These are phyloP conservation scores for Formica selysi DNA, from an alignment of 1,140 invertebrate species.

Conservation along the genomic window DNA sequence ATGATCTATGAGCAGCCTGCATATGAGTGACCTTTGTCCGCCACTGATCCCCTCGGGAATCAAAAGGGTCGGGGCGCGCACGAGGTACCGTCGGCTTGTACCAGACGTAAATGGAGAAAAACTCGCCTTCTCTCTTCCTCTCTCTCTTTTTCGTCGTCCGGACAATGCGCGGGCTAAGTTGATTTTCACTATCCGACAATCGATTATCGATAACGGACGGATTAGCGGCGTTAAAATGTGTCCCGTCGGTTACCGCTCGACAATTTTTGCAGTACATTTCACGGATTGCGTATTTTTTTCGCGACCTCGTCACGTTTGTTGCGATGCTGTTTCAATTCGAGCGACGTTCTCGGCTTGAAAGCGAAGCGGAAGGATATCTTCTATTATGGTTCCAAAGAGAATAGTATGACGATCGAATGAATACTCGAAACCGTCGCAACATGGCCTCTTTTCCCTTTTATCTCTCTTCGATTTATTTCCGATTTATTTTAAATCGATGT, in stretches of 20 bases:
- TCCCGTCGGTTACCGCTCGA: constrained; percentile 29
- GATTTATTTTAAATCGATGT: constrained; percentile 29
- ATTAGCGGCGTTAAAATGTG: constrained; percentile 68
- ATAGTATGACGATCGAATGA: constrained; percentile 30
- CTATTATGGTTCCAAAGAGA: constrained; percentile 31
- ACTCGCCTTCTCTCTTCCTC: constrained; percentile 54
- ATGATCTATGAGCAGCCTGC: constrained; percentile 81
- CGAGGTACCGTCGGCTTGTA: constrained; percentile 53
- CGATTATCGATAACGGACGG: constrained; percentile 69
- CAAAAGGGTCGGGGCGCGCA: constrained; percentile 69
- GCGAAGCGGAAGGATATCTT: constrained; percentile 31
- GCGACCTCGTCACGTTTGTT: neutral
- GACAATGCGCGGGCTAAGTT: constrained; percentile 45
- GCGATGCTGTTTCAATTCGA: constrained; percentile 26
- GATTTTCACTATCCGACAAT: constrained; percentile 62
- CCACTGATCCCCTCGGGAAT: constrained; percentile 72
- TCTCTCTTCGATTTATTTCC: neutral
- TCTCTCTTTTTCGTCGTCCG: constrained; percentile 27
- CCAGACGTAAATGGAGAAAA: constrained; percentile 77
- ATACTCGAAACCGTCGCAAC: constrained; percentile 2
- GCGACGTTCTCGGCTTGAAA: constrained; percentile 26
- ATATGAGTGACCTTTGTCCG: constrained; percentile 82
- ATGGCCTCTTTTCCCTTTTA: neutral
- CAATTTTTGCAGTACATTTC: constrained; percentile 29
- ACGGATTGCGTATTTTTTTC: constrained; percentile 43